These are phyloP conservation scores for Turnix velox DNA, from an alignment of 2,113 vertebrate species.

Conservation along the genomic window DNA sequence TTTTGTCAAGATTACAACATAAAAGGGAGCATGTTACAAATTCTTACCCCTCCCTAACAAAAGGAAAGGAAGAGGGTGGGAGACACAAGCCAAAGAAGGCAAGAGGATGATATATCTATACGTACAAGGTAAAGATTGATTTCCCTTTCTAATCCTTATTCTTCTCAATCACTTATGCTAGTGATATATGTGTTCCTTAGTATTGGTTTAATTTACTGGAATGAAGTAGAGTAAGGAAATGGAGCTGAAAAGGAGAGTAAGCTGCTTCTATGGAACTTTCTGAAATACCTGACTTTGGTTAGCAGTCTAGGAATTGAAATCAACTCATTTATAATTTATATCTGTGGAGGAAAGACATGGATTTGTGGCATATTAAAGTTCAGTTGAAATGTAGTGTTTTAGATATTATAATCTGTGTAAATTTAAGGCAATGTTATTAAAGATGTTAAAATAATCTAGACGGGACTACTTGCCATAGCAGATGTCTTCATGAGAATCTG, in stretches of 20 bases:
- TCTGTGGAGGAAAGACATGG: neutral
- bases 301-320: neutral
- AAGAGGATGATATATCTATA: neutral
- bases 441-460: neutral
- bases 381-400: neutral
- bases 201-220: slow-evolving; percentile 7
- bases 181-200: neutral
- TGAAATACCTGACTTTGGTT: neutral
- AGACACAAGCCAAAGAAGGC: neutral
- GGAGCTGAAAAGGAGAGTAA: neutral
- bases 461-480: neutral
- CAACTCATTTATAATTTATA: neutral
- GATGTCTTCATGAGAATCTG: neutral
- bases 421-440: neutral
- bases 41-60: slow-evolving; percentile 20
- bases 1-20: slow-evolving; percentile 66
- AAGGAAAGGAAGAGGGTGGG: neutral
- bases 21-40: neutral
- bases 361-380: neutral
- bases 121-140: slow-evolving; percentile 44
- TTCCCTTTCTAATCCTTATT: neutral
- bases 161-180: neutral
- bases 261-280: neutral
- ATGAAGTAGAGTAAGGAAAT: neutral
- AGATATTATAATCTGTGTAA: neutral